A percentile compares a stretch with the other conserved stretches of the same genome.
Conservation (phyloP, 2,113 vertebrate genomes). For the Elgaria multicarinata region DNA sequence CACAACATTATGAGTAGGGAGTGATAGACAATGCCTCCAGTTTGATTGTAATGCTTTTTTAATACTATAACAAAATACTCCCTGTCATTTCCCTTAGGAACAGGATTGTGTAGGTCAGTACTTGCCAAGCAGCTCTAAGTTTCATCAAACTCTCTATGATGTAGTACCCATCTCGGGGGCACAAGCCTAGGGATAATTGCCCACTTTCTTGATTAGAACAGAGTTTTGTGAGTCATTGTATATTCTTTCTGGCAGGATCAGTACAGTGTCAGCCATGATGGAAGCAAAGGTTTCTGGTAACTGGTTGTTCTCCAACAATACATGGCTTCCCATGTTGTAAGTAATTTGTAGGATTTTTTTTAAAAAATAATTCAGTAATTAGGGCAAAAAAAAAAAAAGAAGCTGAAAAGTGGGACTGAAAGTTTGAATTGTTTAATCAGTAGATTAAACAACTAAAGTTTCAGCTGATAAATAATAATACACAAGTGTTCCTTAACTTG, state of each 20-base stretch:
- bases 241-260: neutral
- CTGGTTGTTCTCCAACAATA: neutral
- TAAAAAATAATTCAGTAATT: neutral
- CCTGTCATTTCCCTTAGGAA: neutral
- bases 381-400: neutral
- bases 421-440: neutral
- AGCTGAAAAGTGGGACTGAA: neutral
- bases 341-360: neutral
- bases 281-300: neutral
- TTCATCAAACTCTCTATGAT: neutral
- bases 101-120: neutral
- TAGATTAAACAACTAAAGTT: neutral
- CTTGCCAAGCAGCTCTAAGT: neutral
- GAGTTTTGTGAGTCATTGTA: neutral
- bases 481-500: too few relatives aligned
- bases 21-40: neutral
- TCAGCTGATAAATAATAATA: neutral
- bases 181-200: neutral
- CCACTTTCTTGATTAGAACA: neutral
- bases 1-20: neutral
- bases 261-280: neutral
- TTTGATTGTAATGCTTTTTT: neutral
- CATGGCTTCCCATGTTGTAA: neutral
- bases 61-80: neutral
- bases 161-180: neutral